These are phyloP conservation scores for Pungitius pungitius DNA, from an alignment of 2,113 vertebrate species.

Conservation along the genomic window DNA sequence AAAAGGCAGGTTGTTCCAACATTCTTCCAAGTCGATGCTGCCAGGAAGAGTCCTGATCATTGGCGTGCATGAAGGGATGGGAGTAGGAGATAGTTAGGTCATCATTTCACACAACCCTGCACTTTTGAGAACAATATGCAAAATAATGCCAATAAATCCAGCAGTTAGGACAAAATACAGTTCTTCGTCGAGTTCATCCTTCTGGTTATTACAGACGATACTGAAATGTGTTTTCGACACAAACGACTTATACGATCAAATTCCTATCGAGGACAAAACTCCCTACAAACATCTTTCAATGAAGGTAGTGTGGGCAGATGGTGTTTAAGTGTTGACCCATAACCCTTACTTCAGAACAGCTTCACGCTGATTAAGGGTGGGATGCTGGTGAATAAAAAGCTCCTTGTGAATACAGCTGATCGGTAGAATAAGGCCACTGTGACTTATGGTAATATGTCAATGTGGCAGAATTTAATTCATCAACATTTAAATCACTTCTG, in stretches of 20 bases:
- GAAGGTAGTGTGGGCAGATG: not conserved
- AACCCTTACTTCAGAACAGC: not conserved
- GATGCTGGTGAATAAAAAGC: not conserved
- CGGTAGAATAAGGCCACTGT: not conserved
- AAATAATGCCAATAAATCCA: constrained; percentile 11
- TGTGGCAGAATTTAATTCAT: not conserved
- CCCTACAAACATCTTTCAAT: not conserved
- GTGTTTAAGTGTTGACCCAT: not conserved
- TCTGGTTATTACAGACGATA: not conserved
- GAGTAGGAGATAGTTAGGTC: not conserved
- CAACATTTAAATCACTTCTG: not conserved
- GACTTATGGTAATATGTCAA: not conserved
- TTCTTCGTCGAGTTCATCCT: not conserved
- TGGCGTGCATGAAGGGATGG: not conserved
- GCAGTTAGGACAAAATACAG: not conserved
- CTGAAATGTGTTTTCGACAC: not conserved
- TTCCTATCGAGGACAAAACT: not conserved
- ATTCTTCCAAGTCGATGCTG: not conserved
- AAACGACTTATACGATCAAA: not conserved
- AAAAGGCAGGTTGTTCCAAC: not conserved
- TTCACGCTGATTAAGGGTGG: not conserved
- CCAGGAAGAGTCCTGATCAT: not conserved
- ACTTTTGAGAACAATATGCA: not conserved
- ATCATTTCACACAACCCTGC: not conserved
- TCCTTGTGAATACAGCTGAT: not conserved